A percentile compares a stretch with the other conserved stretches of the same genome.
phyloP scores from a whole-genome alignment of 2,888 invertebrate genomes.

The Melieria omissa region DNA sequence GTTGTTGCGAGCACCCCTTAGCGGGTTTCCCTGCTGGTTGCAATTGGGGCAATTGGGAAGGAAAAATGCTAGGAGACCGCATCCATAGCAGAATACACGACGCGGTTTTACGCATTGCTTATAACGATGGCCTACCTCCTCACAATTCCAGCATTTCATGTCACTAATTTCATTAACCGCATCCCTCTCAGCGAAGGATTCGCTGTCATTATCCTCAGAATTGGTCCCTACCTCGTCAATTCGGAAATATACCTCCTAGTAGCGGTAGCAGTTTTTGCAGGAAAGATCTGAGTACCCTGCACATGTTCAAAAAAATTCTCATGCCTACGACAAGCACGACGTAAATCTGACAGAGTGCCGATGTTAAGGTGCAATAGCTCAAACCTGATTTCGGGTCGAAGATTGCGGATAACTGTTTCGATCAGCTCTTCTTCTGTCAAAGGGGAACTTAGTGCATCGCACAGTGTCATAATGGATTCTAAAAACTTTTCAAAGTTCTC shows the following conservation, averaged over 20 bases:
- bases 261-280: background rate
- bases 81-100: slow-evolving; percentile 20
- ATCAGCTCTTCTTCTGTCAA: slow-evolving; percentile 8
- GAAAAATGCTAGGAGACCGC: slow-evolving; percentile 21
- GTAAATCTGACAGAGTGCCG: too few species aligned
- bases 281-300: too few species aligned
- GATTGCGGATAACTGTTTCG: slow-evolving; percentile 7
- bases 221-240: background rate
- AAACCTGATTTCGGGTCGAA: slow-evolving; percentile 9
- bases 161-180: background rate
- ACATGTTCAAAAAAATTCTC: too few species aligned
- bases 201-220: background rate
- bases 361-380: slow-evolving; percentile 16
- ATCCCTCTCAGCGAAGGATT: background rate
- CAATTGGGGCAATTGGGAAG: slow-evolving; percentile 23
- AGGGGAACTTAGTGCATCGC: slow-evolving; percentile 6
- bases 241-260: slow-evolving; percentile 1
- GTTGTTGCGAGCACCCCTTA: slow-evolving; percentile 10
- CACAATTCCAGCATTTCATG: slow-evolving; percentile 35
- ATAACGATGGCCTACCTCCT: slow-evolving; percentile 27
- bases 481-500: slow-evolving; percentile 14
- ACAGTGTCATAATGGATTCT: background rate
- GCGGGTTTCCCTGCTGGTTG: slow-evolving; percentile 27
- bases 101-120: slow-evolving; percentile 23
- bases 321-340: too few species aligned